Evolutionary conservation across 92 coral and sea anemone species (phyloP), one percentile per base, ranked within the genome.

Genomic region (Heliopora coerulea): DNA sequence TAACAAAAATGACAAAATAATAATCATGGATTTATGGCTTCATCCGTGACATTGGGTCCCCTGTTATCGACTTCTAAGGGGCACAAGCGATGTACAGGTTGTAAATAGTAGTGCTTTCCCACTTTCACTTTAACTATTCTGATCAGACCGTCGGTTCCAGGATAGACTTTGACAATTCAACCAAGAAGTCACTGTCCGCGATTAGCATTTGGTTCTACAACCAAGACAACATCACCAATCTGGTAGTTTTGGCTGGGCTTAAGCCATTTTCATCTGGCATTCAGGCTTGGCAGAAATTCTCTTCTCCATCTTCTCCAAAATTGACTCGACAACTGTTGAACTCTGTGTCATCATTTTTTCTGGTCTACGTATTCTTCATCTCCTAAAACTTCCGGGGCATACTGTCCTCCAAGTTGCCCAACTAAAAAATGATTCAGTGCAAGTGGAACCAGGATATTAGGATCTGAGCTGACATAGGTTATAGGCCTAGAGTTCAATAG

Each of bases 151-250:
- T 85, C 89, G 20, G 30, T 60, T 20, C 86, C 84, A 19, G 83
- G 64, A 42, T 42, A 75, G 2, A 49, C 80, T 23, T 70, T 81
- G 1, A 54, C 12, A 12, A 86, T 58, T 1, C 86, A 76, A 24
- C 89, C 84, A 25, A 82, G 78, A 0, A 86, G 81, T 86, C 89
- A 78, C 11, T 85, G 84, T 26, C 62, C 73, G 0, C 84, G 77
- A 9, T 39, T 70, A 0, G 86, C 86, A 11, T 72, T 72, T 0
- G 84, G 77, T 37, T 82, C 87, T 0, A 56, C 66, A 39, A 82
- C 27, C 39, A 82, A 44, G 15, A 79, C 87, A 0, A 86, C 85
- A 33, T 86, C 90, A 8, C 78, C 89, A 23, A 72, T 57, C 50
- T 72, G 44, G 13, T 78, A 14, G 61, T 83, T 78, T 34, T 66